phyloP scores from a whole-genome alignment of 1,140 invertebrate genomes.

The Heliconius melpomene region DNA sequence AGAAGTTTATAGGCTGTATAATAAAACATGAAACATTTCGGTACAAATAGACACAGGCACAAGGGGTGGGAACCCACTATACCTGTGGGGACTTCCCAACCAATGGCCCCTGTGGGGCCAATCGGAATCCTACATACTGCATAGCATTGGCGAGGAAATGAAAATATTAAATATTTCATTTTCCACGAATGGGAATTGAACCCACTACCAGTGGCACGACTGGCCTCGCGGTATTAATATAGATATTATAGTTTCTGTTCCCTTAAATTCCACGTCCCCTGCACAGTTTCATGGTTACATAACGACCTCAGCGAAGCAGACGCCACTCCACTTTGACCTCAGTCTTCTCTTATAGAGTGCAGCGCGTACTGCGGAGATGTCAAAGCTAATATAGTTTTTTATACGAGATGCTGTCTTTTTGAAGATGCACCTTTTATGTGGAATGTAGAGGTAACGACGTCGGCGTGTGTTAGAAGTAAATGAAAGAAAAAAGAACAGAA shows the following conservation, averaged over 20 bases:
- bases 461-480: neutral
- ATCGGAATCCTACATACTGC: too few relatives aligned
- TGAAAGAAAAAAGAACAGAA: too few relatives aligned
- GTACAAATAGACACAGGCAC: too few relatives aligned
- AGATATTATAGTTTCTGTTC: neutral
- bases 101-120: too few relatives aligned
- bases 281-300: neutral
- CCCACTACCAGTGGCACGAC: neutral
- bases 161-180: too few relatives aligned
- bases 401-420: neutral
- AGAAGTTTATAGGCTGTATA: too few relatives aligned
- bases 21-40: too few relatives aligned
- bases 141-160: too few relatives aligned
- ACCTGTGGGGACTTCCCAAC: too few relatives aligned
- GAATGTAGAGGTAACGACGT: neutral
- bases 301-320: neutral
- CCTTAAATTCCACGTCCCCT: neutral
- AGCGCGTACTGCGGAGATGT: neutral
- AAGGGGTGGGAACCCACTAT: too few relatives aligned
- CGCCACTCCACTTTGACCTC: constrained; percentile 5
- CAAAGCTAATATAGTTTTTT: constrained; percentile 8
- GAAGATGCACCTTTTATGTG: neutral
- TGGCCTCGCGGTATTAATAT: too few relatives aligned
- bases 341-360: neutral
- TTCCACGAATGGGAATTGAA: too few relatives aligned